A percentile compares a stretch with the other conserved stretches of the same genome.
These are phyloP conservation scores for Emys orbicularis DNA, from an alignment of 2,797 vertebrate genomes.

Conservation along the genomic window DNA sequence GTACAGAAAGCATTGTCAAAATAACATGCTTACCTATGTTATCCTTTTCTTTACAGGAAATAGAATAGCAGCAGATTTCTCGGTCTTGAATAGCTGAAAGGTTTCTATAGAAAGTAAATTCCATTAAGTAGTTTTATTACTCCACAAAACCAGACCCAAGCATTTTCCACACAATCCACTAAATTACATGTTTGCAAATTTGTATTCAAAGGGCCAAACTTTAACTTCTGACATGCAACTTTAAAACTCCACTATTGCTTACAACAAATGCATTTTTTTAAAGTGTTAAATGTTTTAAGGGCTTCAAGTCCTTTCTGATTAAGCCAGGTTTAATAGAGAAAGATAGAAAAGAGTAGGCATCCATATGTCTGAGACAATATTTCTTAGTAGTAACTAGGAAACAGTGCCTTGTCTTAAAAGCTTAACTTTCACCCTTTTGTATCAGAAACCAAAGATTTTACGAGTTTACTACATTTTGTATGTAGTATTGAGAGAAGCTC, in stretches of 20 bases:
- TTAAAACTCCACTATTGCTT: background rate
- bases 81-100: conserved; percentile 91
- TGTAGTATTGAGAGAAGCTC: background rate
- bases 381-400: background rate
- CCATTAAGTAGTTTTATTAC: background rate
- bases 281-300: background rate
- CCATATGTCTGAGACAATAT: background rate
- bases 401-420: background rate
- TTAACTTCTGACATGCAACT: background rate
- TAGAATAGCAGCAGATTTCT: conserved; percentile 89
- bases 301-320: background rate
- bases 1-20: background rate
- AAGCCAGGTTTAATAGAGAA: background rate
- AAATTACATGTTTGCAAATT: background rate
- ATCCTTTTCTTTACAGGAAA: conserved; percentile 85
- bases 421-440: background rate
- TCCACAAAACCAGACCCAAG: background rate
- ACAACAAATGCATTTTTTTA: background rate
- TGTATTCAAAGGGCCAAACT: conserved; percentile 6
- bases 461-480: background rate
- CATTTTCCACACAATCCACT: background rate
- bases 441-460: background rate
- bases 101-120: conserved; percentile 79
- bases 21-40: conserved; percentile 85
- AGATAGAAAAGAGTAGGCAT: background rate